Evolutionary conservation across 2,888 invertebrate species (phyloP), one percentile per base, ranked within the genome.

Genomic region (Pandemis heparana): DNA sequence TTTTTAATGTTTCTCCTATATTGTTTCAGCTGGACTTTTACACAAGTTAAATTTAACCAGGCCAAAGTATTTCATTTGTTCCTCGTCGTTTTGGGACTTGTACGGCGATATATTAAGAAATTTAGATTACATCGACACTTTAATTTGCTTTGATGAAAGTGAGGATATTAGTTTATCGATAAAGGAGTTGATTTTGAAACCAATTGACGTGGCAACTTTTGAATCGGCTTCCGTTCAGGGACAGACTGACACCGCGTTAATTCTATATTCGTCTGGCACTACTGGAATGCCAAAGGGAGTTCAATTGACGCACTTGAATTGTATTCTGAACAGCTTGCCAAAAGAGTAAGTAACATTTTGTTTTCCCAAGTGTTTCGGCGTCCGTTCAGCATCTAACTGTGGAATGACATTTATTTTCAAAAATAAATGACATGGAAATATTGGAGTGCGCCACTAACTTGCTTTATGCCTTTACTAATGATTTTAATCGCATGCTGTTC

Each of bases 241-340:
- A 72, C 86, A 88, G 70, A 82, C 76, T 39, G 90, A 91, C 77
- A 81, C 82, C 1, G 89, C 88, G 0, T 79, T 87, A 32, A 90
- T 96, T 81, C 92, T 96, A 75, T 96, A 95, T 86, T 97, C 96
- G 48, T 96, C 96, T 71, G 97, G 97, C 62, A 97, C 97, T 0
- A 95, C 95, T 16, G 97, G 97, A 0, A 86, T 96, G 80, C 96
- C 96, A 0, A 96, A 96, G 87, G 96, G 96, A 46, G 96, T 96
- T 1, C 92, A 95, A 87, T 85, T 96, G 60, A 95, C 96, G 5
- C 96, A 96, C 83, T 86, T 91, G 70, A 96, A 96, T 84, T 89
- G 94, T 75, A 87, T 94, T 64, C 79, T 92, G 41, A 87, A 86
- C 72, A 89, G 88, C 81, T 77, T 87, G 43, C 81, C 87, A 0